Evolutionary conservation across 2,888 invertebrate genomes (phyloP), one percentile per base, ranked within the genome.

Genomic region (Rhaphigaster nebulosa): DNA sequence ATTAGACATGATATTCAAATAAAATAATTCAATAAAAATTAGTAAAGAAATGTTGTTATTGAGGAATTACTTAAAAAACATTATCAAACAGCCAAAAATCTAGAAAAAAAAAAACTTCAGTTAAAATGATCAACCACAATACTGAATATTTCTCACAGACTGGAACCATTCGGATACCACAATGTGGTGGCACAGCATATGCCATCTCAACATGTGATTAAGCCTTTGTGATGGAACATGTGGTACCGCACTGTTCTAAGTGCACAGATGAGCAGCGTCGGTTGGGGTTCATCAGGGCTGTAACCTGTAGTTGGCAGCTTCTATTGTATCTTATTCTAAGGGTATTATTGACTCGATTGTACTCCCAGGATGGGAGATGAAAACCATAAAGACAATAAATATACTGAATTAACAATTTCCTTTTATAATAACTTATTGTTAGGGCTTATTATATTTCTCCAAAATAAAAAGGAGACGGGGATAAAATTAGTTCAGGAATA

Each of bases 191-290:
- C 20, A 23, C 20, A 38, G 34, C 70, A 76, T 76, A 76, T 76
- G 70, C 38, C 70, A 76, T 76, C 34, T 20, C 23, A 76, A 38
- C 70, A 38, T 76, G 38, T 76, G 70, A 76, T 76, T 34, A 76
- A 38, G 70, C 70, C 70, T 76, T 76, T 76, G 70, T 76, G 34
- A 76, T 10, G 70, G 38, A 76, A 76, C 70, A 76, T 76, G 38
- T 76, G 70, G 70, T 20, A 38, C 8, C 8, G 38, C 70, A 76
- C 34, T 76, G 70, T 38, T 76, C 34, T 76, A 4, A 38, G 70
- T 0, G 34, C 70, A 38, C 70, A 76, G 70, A 38, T 76, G 70
- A 38, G 70, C 13, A 29, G 23, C 18, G 29, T 15, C 65, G 15
- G 60, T 60, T 60, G n/a, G 60, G n/a, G 65, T 60, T 60, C n/a